Conservation (phyloP, 2,113 vertebrate species). For the Ramphastos sulfuratus region DNA sequence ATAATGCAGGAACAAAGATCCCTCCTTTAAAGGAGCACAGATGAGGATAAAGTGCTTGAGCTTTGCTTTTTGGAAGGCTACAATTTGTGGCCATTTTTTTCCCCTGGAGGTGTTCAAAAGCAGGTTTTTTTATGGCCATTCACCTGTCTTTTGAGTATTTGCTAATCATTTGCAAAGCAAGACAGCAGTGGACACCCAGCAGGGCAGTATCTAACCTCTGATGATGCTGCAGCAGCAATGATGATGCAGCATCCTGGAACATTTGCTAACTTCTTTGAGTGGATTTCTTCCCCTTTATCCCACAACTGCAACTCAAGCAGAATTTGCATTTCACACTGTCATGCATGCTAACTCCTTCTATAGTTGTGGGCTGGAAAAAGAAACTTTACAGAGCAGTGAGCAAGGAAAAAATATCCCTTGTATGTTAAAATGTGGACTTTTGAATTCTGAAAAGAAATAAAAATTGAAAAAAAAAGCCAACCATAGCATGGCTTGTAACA, state of each 20-base stretch:
- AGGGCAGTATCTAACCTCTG: not conserved
- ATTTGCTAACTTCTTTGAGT: not conserved
- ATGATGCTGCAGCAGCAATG: not conserved
- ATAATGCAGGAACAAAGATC: not conserved
- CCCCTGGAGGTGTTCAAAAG: not conserved
- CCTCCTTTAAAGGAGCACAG: not conserved
- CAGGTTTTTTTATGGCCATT: not conserved
- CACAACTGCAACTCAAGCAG: not conserved
- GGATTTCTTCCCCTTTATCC: not conserved
- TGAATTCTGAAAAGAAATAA: not conserved
- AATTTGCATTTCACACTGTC: not conserved
- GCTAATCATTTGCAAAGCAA: not conserved
- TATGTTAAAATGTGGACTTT: not conserved
- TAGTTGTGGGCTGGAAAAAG: not conserved
- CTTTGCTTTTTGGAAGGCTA: not conserved
- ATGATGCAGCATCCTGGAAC: not conserved
- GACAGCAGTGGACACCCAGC: not conserved
- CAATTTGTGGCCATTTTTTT: not conserved
- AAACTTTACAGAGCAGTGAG: not conserved
- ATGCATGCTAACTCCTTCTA: not conserved
- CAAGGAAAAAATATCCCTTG: not conserved
- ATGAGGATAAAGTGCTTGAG: not conserved
- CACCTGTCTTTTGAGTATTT: not conserved
- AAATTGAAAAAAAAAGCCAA: not conserved
- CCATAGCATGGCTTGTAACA: not conserved